phyloP scores from a whole-genome alignment of 2,113 vertebrate species.

The Cavia aperea region DNA sequence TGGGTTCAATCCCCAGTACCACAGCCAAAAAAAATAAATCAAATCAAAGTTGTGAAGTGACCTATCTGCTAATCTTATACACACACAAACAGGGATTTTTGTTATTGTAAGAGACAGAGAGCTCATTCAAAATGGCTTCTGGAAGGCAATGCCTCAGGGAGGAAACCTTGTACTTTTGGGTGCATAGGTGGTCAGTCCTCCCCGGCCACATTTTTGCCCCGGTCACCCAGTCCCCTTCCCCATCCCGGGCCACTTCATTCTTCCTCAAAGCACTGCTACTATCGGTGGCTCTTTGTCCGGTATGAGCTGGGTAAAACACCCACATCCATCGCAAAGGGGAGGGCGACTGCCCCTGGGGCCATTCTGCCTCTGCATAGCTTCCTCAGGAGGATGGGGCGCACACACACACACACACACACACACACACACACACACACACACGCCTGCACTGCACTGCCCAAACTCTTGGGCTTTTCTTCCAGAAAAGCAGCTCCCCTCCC shows the following conservation, averaged over 20 bases:
- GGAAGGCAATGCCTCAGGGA: neutral
- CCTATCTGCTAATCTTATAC: neutral
- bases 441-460: no score
- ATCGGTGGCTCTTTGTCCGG: neutral
- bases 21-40: neutral
- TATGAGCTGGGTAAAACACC: neutral
- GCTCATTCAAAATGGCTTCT: conserved; percentile 1
- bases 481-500: neutral
- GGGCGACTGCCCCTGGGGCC: no score
- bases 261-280: conserved; percentile 17
- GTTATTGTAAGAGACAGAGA: neutral
- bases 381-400: no score
- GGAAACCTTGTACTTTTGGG: neutral
- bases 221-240: neutral
- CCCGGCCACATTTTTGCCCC: conserved; percentile 38
- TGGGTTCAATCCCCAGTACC: neutral
- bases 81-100: neutral
- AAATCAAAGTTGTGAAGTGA: neutral
- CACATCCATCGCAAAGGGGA: neutral
- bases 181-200: neutral
- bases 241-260: neutral
- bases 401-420: no score
- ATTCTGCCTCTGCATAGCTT: no score
- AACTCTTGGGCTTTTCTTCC: neutral
- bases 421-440: no score